Evolutionary conservation across 2,113 vertebrate genomes (phyloP).

Genomic region (Sinocyclocheilus grahami): DNA sequence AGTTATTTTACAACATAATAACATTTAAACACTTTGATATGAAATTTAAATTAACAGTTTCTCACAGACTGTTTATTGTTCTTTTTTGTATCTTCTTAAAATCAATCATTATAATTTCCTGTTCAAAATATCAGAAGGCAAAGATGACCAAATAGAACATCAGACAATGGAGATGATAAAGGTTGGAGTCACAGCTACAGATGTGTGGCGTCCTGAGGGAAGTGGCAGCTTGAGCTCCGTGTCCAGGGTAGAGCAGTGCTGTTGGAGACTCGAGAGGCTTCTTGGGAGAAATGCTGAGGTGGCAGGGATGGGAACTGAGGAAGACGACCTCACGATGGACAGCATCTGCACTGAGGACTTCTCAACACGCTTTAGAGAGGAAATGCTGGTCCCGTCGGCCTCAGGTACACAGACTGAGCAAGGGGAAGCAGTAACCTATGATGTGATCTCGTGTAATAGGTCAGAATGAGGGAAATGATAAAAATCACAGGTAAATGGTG

Average conservation of each 20-base stretch:
- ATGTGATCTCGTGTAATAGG: too few relatives aligned
- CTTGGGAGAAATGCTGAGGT: constrained; percentile 58
- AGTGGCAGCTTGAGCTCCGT: constrained; percentile 39
- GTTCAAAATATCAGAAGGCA: background rate
- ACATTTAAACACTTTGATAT: too few relatives aligned
- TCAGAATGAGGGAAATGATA: too few relatives aligned
- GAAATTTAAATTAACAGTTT: too few relatives aligned
- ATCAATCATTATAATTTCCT: background rate
- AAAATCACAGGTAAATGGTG: too few relatives aligned
- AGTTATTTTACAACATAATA: too few relatives aligned
- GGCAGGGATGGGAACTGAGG: constrained; percentile 15
- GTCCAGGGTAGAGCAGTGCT: constrained; percentile 67
- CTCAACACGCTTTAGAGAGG: constrained; percentile 68
- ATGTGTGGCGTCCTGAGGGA: constrained; percentile 37
- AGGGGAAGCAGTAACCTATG: background rate
- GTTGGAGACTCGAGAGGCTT: constrained; percentile 70
- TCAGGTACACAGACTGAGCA: constrained; percentile 9
- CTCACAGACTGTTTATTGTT: too few relatives aligned
- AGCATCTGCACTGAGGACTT: constrained; percentile 82
- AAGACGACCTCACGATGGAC: constrained; percentile 65
- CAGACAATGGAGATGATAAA: constrained; percentile 4
- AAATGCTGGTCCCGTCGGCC: constrained; percentile 66
- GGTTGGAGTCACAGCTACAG: background rate
- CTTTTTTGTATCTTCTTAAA: background rate
- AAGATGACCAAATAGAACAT: background rate